Evolutionary conservation across 2,888 invertebrate genomes (phyloP).

Genomic region (Drosophila buzzatii): DNA sequence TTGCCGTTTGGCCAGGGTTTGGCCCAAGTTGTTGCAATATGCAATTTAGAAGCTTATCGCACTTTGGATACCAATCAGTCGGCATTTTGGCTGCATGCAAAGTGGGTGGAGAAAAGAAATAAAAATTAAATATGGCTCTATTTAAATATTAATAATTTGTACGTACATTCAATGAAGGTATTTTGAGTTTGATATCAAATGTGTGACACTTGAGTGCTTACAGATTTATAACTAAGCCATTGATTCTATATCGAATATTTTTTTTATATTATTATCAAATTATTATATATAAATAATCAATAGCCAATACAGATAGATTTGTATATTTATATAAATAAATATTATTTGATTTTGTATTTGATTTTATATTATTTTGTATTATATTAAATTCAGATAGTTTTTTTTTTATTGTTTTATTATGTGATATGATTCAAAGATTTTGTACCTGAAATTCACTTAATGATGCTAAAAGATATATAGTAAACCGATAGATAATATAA

Average conservation of each 20-base stretch:
- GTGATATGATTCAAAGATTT: background rate
- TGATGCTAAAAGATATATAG: too few species aligned
- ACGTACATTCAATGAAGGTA: background rate
- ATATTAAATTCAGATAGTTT: background rate
- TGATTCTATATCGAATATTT: too few species aligned
- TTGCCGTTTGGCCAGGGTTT: slow-evolving; percentile 53
- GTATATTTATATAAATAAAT: too few species aligned
- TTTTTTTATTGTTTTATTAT: background rate
- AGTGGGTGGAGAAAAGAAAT: slow-evolving; percentile 75
- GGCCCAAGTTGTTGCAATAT: slow-evolving; percentile 66
- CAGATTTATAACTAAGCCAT: too few species aligned
- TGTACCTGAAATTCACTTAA: background rate
- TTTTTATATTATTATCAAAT: too few species aligned
- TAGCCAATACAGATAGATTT: background rate
- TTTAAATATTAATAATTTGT: slow-evolving; percentile 63
- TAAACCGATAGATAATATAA: too few species aligned
- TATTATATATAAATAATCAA: background rate
- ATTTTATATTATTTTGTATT: too few species aligned
- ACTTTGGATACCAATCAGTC: slow-evolving; percentile 69
- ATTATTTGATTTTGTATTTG: too few species aligned
- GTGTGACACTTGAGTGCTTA: background rate
- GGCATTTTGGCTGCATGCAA: slow-evolving; percentile 49
- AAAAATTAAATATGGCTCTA: slow-evolving; percentile 76
- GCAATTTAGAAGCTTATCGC: slow-evolving; percentile 77
- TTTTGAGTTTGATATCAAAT: background rate